Conservation (phyloP, 2,113 vertebrate species). For the Chaetura pelagica region DNA sequence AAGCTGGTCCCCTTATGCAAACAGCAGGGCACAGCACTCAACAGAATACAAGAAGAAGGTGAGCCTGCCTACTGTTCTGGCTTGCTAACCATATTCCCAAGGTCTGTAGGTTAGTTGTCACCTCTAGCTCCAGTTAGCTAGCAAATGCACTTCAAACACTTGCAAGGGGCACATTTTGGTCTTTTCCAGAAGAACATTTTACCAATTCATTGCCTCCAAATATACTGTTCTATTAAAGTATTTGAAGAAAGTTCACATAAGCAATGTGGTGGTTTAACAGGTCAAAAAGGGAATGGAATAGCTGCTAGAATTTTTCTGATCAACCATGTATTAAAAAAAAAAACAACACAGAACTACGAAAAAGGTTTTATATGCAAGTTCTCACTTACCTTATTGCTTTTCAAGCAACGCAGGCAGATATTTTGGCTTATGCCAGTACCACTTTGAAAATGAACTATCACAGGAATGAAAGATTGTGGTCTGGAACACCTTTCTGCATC, state of each 20-base stretch:
- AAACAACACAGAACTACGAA: background rate
- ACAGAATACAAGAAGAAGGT: slow-evolving; percentile 26
- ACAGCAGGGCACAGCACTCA: slow-evolving; percentile 30
- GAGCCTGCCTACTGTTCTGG: slow-evolving; percentile 32
- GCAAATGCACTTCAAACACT: background rate
- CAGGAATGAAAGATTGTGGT: slow-evolving; percentile 78
- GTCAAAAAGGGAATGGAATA: background rate
- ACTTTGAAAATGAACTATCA: slow-evolving; percentile 77
- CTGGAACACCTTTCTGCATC: slow-evolving; percentile 78
- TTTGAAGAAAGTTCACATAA: background rate
- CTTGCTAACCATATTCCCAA: background rate
- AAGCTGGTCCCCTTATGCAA: slow-evolving; percentile 36
- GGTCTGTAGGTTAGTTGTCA: slow-evolving; percentile 37
- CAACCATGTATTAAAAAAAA: background rate
- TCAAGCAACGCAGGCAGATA: slow-evolving; percentile 76
- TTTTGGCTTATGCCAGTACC: slow-evolving; percentile 73
- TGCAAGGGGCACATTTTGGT: background rate
- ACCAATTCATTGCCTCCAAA: background rate
- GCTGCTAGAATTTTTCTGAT: background rate
- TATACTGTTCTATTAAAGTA: background rate
- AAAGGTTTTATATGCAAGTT: background rate
- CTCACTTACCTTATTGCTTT: slow-evolving; percentile 68
- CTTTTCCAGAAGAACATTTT: background rate
- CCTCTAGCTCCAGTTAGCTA: background rate
- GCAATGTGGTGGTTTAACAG: background rate